These are phyloP conservation scores for Aphidius gifuensis DNA, from an alignment of 1,140 invertebrate species.

Conservation along the genomic window DNA sequence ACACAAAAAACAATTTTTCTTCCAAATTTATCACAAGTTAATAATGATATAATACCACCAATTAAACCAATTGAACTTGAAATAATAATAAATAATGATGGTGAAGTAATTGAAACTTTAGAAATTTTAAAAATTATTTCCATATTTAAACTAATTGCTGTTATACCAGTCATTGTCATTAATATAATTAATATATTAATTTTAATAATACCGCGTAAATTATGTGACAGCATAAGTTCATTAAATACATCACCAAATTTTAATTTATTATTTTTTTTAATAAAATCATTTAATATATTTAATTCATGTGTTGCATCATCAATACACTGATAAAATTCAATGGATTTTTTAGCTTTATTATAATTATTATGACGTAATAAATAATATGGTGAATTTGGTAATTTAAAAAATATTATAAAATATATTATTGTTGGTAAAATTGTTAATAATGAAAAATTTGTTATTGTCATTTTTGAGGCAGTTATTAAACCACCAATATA, in stretches of 20 bases:
- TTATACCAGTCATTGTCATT: constrained; percentile 70
- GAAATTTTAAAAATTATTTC: constrained; percentile 66
- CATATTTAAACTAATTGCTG: constrained; percentile 68
- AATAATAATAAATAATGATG: constrained; percentile 59
- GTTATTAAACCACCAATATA: constrained; percentile 65
- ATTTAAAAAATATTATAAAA: constrained; percentile 60
- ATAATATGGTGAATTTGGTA: constrained; percentile 74
- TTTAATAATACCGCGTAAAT: constrained; percentile 63
- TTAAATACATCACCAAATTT: constrained; percentile 54
- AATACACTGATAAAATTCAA: constrained; percentile 57
- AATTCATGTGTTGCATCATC: constrained; percentile 60
- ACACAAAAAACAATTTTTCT: constrained; percentile 64
- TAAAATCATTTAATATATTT: constrained; percentile 57
- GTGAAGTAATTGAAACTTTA: constrained; percentile 49
- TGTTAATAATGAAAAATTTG: constrained; percentile 56
- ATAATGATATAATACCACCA: constrained; percentile 58
- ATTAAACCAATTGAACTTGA: constrained; percentile 65
- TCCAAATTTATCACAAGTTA: constrained; percentile 69
- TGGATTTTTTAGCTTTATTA: constrained; percentile 59
- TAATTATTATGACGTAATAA: constrained; percentile 56
- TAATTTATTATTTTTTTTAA: constrained; percentile 50
- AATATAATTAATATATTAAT: constrained; percentile 64
- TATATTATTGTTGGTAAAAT: constrained; percentile 56
- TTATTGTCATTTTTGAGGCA: constrained; percentile 58
- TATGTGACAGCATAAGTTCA: constrained; percentile 57